Base-by-base conservation (phyloP, 92 coral and sea anemone genomes). In the Epizoanthus scotinus region DNA sequence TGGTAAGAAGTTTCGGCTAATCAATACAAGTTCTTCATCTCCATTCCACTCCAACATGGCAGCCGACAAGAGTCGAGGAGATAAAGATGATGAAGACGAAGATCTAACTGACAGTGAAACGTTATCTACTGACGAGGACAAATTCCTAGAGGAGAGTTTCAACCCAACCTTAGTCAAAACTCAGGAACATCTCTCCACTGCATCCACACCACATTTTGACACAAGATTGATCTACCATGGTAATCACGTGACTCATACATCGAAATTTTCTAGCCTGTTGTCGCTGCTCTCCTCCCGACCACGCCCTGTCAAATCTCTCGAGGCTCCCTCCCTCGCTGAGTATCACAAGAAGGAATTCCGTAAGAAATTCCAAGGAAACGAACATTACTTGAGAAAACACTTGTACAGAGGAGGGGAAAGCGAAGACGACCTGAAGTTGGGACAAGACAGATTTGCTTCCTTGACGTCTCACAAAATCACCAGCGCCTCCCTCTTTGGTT, bases 351-450 rank as follows among this genome's bases (percentile, higher is more conserved):
- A 93, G 58, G 97, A 93, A 67, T 93, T 93, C 54, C 69, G 97
- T 67, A 93, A 81, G 82, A 93, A 93, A 56, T 93, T 93, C 40
- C 97, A 90, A 59, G 97, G 97, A 9, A 93, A 93, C 54, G 97
- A 93, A 24, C 97, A 93, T n/a, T 93, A 90, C 55, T 83, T 93
- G 65, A 70, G 92, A 70, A 90, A 86, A 82, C 97, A 93, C 54
- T 84, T 93, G 18, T 93, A 93, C 63, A 89, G 97, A 26, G 87
- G 88, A 26, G 86, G 86, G 28, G 29, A 53, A 7, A 59, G 58
- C 15, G 44, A 13, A 0, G 55, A 19, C 25, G 81, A 75, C 20
- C 21, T 27, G 13, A 60, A 34, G 17, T 20, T 40, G 40, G 14
- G 55, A 34, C 81, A 75, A 18, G 81, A 60, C 42, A 75, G 25